Conservation (phyloP, 2,113 vertebrate genomes). For the Sphyrna mokarran region DNA sequence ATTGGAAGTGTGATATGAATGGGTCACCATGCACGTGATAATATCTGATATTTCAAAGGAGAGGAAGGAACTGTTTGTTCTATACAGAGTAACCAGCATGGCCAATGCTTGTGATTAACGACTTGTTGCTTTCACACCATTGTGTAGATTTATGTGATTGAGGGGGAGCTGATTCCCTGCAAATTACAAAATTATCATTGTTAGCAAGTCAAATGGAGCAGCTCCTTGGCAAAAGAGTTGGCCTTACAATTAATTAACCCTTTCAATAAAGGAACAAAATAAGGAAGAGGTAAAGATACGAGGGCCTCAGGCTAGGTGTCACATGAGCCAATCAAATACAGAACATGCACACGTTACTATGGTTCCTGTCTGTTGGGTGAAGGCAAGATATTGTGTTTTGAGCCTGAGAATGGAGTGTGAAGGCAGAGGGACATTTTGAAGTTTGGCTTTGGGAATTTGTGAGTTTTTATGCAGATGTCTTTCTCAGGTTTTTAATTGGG, state of each 20-base stretch:
- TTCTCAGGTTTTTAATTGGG: not conserved
- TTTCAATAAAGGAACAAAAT: not conserved
- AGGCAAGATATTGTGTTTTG: not conserved
- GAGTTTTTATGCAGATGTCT: not conserved
- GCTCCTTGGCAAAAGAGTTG: not conserved
- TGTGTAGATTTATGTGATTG: not conserved
- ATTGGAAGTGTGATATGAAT: not conserved
- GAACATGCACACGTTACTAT: not conserved
- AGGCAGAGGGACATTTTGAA: not conserved
- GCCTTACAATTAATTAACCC: not conserved
- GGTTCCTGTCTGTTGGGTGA: not conserved
- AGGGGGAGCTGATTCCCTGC: not conserved
- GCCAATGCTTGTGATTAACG: too few species aligned
- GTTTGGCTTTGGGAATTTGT: not conserved
- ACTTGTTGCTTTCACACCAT: not conserved
- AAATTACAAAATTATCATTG: not conserved
- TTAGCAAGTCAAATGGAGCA: not conserved
- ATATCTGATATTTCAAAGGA: not conserved
- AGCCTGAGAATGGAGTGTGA: not conserved
- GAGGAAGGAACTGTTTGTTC: not conserved
- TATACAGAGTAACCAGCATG: not conserved
- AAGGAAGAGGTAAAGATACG: not conserved
- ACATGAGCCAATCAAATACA: not conserved
- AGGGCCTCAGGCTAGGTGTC: not conserved
- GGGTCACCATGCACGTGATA: not conserved